These are phyloP conservation scores for Drosophila anomelani DNA, from an alignment of 2,888 invertebrate species.

Conservation along the genomic window DNA sequence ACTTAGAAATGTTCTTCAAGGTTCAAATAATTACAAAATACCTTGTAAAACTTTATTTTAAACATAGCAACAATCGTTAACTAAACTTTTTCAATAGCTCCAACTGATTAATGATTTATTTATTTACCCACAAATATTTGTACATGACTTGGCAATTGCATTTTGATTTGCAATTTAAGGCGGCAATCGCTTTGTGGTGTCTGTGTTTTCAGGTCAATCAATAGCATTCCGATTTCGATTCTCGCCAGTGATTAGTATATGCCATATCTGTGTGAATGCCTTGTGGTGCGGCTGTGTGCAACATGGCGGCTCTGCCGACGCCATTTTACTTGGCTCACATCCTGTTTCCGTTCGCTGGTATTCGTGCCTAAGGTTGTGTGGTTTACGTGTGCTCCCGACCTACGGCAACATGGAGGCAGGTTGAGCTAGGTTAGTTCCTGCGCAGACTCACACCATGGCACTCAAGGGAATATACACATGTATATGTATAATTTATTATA, in stretches of 20 bases:
- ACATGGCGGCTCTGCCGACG: slow-evolving; percentile 55
- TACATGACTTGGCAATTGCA: background rate
- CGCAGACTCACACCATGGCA: slow-evolving; percentile 67
- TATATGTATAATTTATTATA: too few species aligned
- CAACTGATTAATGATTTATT: background rate
- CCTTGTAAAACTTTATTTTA: background rate
- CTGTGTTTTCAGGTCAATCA: slow-evolving; percentile 81
- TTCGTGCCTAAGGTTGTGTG: background rate
- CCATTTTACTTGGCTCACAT: slow-evolving; percentile 63
- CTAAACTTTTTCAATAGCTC: background rate
- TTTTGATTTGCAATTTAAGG: slow-evolving; percentile 12
- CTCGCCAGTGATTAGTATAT: slow-evolving; percentile 60
- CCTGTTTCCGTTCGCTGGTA: background rate
- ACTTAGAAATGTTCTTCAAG: background rate
- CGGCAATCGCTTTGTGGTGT: slow-evolving; percentile 6
- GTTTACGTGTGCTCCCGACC: slow-evolving; percentile 62
- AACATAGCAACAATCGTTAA: too few species aligned
- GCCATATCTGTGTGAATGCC: slow-evolving; percentile 39
- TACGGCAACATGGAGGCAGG: slow-evolving; percentile 65
- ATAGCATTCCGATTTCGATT: slow-evolving; percentile 68
- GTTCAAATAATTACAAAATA: too few species aligned
- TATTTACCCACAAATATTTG: background rate
- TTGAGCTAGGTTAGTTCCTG: slow-evolving; percentile 65
- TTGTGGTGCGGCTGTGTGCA: slow-evolving; percentile 33
- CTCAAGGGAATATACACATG: slow-evolving; percentile 1